Evolutionary conservation across 2,113 vertebrate species (phyloP).

Genomic region (Coptodon bakossiorum): DNA sequence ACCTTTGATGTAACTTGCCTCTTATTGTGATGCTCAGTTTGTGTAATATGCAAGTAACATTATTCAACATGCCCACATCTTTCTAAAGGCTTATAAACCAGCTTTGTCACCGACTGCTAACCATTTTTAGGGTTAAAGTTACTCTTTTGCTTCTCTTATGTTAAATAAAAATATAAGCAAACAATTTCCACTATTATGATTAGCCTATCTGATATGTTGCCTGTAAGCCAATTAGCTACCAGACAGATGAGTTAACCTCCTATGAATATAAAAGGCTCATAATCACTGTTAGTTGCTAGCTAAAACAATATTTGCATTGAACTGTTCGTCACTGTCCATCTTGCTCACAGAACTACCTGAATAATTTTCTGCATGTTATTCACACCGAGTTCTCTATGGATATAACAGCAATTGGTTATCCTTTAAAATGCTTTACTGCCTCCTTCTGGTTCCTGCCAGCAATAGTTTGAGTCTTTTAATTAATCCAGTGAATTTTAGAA

Average conservation of each 20-base stretch:
- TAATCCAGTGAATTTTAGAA: not conserved
- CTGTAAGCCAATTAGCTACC: too few relatives aligned
- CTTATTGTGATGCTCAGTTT: not conserved
- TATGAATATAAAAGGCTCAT: not conserved
- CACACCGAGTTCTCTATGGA: too few relatives aligned
- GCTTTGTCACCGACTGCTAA: not conserved
- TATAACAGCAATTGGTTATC: not conserved
- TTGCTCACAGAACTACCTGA: not conserved
- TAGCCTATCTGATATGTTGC: not conserved
- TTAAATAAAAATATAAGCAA: not conserved
- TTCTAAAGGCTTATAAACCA: not conserved
- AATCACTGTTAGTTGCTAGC: not conserved
- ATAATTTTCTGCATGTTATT: too few relatives aligned
- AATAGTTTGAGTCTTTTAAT: not conserved
- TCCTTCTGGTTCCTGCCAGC: not conserved
- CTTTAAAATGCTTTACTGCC: not conserved
- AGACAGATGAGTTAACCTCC: not conserved
- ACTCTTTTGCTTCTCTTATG: not conserved
- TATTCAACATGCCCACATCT: not conserved
- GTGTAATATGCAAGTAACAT: not conserved
- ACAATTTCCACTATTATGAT: not conserved
- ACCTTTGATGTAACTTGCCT: not conserved
- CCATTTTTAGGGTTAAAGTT: not conserved
- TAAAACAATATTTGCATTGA: not conserved
- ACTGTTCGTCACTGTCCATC: not conserved